phyloP scores from a whole-genome alignment of 2,797 vertebrate species.

The Gila robusta region DNA sequence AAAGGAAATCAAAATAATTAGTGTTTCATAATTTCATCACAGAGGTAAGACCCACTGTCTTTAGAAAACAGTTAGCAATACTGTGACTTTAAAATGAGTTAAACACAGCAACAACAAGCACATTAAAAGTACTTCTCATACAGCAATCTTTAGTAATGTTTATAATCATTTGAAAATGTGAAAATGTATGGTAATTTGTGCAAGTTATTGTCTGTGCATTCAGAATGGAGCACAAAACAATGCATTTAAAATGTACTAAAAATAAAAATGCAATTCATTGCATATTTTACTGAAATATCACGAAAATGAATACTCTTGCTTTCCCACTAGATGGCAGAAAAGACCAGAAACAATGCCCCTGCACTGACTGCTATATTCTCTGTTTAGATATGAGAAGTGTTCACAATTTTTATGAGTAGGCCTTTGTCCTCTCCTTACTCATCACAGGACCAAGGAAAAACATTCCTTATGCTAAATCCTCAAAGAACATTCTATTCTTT shows the following conservation, averaged over 20 bases:
- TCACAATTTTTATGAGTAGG: background rate
- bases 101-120: background rate
- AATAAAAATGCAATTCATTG: background rate
- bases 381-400: background rate
- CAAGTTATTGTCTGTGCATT: background rate
- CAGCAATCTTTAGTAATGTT: background rate
- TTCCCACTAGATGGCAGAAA: slow-evolving; percentile 11
- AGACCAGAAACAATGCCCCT: background rate
- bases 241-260: background rate
- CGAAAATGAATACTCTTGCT: background rate
- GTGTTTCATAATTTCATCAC: background rate
- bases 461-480: background rate
- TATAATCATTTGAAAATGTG: background rate
- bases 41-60: background rate
- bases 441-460: background rate
- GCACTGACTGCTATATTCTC: background rate
- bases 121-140: background rate
- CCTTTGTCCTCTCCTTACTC: background rate
- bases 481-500: background rate
- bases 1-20: background rate
- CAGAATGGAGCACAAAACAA: background rate
- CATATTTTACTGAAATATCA: background rate
- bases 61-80: background rate
- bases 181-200: background rate
- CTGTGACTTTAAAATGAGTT: background rate